Percentiles rank a stretch among this genome's conserved stretches.
Conservation (phyloP, 1,140 invertebrate species). For the Pararge aegeria region DNA sequence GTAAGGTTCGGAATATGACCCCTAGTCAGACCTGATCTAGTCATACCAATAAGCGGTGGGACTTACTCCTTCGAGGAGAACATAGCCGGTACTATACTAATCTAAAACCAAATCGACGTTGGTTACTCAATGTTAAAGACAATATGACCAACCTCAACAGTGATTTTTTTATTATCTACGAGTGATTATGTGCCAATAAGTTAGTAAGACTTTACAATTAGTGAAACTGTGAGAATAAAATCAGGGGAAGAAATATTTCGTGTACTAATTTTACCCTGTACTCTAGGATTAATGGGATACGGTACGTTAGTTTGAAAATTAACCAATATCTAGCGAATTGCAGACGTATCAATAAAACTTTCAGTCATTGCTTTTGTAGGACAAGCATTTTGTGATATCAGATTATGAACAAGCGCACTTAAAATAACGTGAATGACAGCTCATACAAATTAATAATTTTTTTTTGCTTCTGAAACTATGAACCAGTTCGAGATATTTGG, state of each 20-base stretch:
- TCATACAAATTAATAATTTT: slow-evolving; percentile 44
- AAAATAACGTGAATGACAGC: slow-evolving; percentile 45
- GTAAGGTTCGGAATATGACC: too few species aligned
- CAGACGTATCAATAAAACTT: slow-evolving; percentile 42
- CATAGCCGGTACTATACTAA: too few species aligned
- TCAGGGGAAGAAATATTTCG: slow-evolving; percentile 61
- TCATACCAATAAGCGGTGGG: too few species aligned
- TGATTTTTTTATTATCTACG: slow-evolving; percentile 62
- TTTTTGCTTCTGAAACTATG: slow-evolving; percentile 44
- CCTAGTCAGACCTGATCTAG: too few species aligned
- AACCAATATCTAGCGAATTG: slow-evolving; percentile 21
- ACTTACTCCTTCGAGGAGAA: too few species aligned
- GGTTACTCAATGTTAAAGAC: slow-evolving; percentile 54
- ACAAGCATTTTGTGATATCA: slow-evolving; percentile 61
- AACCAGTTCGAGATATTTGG: slow-evolving; percentile 58
- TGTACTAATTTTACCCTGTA: slow-evolving; percentile 78
- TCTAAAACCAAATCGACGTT: slow-evolving; percentile 62
- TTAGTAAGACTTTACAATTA: slow-evolving; percentile 65
- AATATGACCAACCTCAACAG: slow-evolving; percentile 68
- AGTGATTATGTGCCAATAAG: slow-evolving; percentile 71
- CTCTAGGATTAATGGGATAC: slow-evolving; percentile 74
- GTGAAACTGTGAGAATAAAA: slow-evolving; percentile 74
- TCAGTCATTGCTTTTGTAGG: slow-evolving; percentile 65
- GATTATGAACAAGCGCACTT: slow-evolving; percentile 54
- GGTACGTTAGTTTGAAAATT: slow-evolving; percentile 28